phyloP scores from a whole-genome alignment of 2,888 invertebrate species.

The Euplagia quadripunctaria region DNA sequence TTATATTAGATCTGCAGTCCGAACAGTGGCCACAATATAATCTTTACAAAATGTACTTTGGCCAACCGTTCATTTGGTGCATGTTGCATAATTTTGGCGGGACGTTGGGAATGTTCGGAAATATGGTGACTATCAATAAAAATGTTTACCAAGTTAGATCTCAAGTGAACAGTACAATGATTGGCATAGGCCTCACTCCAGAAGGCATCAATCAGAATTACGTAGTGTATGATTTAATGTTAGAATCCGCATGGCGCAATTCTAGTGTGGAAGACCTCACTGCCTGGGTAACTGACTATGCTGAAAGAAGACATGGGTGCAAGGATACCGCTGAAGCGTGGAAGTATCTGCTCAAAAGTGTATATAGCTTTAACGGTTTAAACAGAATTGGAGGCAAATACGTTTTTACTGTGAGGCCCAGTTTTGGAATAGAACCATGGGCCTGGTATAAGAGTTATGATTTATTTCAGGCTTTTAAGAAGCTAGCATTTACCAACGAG shows the following conservation, averaged over 20 bases:
- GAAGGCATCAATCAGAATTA: conserved; percentile 99
- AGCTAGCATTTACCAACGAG: conserved; percentile 67
- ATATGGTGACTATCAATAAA: conserved; percentile 90
- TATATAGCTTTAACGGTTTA: conserved; percentile 91
- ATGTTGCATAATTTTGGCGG: conserved; percentile 99
- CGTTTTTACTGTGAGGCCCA: conserved; percentile 90
- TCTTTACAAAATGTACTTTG: conserved; percentile 93
- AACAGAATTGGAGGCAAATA: conserved; percentile 92
- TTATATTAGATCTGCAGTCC: conserved; percentile 95
- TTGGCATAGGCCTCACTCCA: conserved; percentile 96
- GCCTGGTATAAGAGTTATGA: conserved; percentile 90
- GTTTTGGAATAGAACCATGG: conserved; percentile 89
- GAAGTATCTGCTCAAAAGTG: conserved; percentile 89
- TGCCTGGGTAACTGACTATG: conserved; percentile 90
- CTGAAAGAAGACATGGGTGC: conserved; percentile 92
- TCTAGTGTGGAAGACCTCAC: conserved; percentile 87
- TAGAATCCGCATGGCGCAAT: conserved; percentile 92
- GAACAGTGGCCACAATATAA: conserved; percentile 94
- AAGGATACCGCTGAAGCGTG: conserved; percentile 88
- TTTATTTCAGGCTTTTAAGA: conserved; percentile 87
- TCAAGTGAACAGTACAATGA: conserved; percentile 91
- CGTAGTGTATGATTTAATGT: conserved; percentile 96
- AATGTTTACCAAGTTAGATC: conserved; percentile 89
- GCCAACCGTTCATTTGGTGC: conserved; percentile 98
- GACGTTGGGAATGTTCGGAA: conserved; percentile 96